Conservation (phyloP, 2,113 vertebrate genomes). For the Pyrgilauda ruficollis region DNA sequence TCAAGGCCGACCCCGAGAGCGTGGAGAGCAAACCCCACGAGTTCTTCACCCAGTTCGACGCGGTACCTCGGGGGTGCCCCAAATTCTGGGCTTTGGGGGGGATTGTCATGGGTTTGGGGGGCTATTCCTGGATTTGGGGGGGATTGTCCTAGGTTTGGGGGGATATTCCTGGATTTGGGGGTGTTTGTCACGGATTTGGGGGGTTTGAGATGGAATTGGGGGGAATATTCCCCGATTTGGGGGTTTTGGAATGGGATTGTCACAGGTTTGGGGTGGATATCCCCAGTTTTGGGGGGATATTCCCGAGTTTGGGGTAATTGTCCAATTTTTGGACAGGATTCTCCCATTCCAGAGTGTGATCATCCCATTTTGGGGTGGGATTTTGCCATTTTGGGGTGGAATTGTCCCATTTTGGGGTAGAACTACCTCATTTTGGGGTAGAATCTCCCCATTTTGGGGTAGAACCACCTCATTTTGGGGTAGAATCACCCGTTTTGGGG, state of each 20-base stretch:
- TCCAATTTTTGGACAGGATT: too few species aligned
- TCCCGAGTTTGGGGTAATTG: too few species aligned
- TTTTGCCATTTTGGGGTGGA: background rate
- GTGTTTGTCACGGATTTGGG: too few species aligned
- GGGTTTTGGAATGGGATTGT: too few species aligned
- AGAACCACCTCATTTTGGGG: background rate
- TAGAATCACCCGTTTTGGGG: accelerated
- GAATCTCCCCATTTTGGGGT: background rate
- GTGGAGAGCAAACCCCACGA: constrained; percentile 82
- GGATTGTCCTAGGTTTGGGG: too few species aligned
- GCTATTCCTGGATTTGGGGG: background rate
- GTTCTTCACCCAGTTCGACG: constrained; percentile 90
- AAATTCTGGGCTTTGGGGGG: too few species aligned
- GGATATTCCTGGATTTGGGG: too few species aligned
- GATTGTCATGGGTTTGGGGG: too few species aligned
- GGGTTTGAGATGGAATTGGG: too few species aligned
- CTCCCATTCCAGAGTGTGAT: too few species aligned
- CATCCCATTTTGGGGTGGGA: background rate
- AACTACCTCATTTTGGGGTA: background rate
- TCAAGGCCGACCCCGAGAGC: constrained; percentile 80
- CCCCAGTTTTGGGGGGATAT: background rate
- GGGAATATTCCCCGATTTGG: too few species aligned
- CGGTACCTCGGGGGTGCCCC: constrained; percentile 18
- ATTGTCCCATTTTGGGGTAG: too few species aligned
- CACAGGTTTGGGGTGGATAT: background rate